These are phyloP conservation scores for Syngnathus acus DNA, from an alignment of 2,797 vertebrate species.

Conservation along the genomic window DNA sequence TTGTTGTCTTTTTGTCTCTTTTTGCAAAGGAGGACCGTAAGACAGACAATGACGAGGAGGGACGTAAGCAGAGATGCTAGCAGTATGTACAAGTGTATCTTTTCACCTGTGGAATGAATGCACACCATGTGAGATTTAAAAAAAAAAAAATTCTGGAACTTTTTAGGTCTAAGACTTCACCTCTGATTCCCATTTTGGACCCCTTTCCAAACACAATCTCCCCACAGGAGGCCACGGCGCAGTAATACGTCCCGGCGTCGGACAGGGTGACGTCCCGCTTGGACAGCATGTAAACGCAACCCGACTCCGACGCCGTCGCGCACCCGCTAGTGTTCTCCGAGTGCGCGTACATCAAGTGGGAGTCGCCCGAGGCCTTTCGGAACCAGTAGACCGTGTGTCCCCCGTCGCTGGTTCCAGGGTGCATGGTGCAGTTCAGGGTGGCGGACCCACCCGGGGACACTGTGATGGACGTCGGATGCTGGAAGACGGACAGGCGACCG, in stretches of 20 bases:
- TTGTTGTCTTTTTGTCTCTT: background rate
- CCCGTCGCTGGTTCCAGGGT: background rate
- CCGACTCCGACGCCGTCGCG: background rate
- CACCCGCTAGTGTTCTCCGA: background rate
- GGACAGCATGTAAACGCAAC: background rate
- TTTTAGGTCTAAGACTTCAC: background rate
- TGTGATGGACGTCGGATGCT: background rate
- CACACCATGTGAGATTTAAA: background rate
- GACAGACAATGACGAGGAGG: background rate
- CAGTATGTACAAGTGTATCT: background rate
- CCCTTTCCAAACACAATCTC: slow-evolving; percentile 6
- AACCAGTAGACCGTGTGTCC: slow-evolving; percentile 1
- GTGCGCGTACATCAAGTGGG: background rate
- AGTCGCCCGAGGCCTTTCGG: background rate
- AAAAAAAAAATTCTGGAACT: too few species aligned
- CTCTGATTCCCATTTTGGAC: background rate
- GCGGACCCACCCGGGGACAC: background rate
- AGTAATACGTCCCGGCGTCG: slow-evolving; percentile 6
- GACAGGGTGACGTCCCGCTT: background rate
- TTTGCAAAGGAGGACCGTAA: background rate
- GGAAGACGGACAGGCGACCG: background rate
- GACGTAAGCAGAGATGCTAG: background rate
- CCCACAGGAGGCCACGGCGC: slow-evolving; percentile 7
- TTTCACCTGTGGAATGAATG: background rate
- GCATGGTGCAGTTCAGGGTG: background rate